Base-by-base conservation (phyloP, 1,140 invertebrate species). In the Seison nebaliae region DNA sequence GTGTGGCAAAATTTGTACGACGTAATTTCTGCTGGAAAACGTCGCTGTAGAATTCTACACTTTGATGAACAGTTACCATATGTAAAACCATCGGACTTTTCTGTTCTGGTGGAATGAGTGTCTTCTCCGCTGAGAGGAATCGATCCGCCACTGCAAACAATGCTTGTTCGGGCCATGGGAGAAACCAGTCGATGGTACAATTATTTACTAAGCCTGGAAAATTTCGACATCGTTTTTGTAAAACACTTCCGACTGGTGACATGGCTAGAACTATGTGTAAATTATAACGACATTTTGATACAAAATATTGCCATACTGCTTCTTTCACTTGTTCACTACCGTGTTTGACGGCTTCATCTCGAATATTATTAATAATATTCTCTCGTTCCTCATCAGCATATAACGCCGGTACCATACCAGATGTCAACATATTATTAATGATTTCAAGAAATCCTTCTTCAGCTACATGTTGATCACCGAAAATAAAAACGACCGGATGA, bases 331-430 rank as follows among this genome's bases (percentile, higher is more conserved):
- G 57, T 0, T 68, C 68, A 44, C 62, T 67, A 11, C 74, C 75
- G 18, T 69, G 69, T 24, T 67, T 65, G 22, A 62, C 60, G 8
- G 74, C 71, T 35, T 68, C 65, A 38, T 67, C 65, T 46, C 74
- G 65, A 14, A 74, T 46, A 51, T 59, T 39, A 14, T 46, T 31
- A 28, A 37, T 64, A 44, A 81, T 73, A 9, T 52, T 60, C 44
- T 81, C 76, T 49, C 76, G 79, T 45, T 84, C 78, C 36, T 79
- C 75, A 43, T 81, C 77, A 11, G 65, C 63, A 46, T 76, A 84
- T 4, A 84, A 53, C 1, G 76, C 69, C 1, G 76, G 73, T 1
- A 80, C 70, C 50, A 76, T 71, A 5, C 77, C 77, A 24, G 73
- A 72, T 48, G 73, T 77, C 22, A 83, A 54, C 48, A 83, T 78